These are phyloP conservation scores for Zapus hudsonius DNA, from an alignment of 2,113 vertebrate genomes.

Conservation along the genomic window DNA sequence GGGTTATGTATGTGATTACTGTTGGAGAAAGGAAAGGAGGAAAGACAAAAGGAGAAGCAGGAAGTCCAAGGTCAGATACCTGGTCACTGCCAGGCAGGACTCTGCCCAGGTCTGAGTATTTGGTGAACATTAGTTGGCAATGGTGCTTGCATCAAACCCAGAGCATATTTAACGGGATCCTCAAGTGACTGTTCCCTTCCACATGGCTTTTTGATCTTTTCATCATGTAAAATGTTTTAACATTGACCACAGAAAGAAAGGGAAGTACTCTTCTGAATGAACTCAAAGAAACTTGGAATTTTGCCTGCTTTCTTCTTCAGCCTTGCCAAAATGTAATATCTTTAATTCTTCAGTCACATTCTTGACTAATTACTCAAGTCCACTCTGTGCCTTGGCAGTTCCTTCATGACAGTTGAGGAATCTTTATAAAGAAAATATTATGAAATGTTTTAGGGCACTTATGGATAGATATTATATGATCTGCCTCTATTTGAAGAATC, in stretches of 20 bases:
- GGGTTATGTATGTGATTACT: not conserved
- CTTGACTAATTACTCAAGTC: conserved; percentile 48
- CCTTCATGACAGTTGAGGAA: not conserved
- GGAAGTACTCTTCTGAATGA: conserved; percentile 7
- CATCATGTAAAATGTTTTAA: not conserved
- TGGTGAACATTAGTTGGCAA: not conserved
- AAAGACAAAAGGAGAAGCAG: not conserved
- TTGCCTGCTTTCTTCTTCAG: not conserved
- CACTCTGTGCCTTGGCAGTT: not conserved
- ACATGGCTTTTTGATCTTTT: conserved; percentile 21
- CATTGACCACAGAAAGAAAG: not conserved
- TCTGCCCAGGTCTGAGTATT: not conserved
- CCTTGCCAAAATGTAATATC: conserved; percentile 55
- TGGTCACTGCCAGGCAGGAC: not conserved
- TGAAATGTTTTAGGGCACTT: conserved; percentile 52
- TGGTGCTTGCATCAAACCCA: not conserved
- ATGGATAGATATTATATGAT: not conserved
- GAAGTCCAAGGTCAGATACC: not conserved
- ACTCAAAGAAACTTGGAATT: conserved; percentile 47
- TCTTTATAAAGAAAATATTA: conserved; percentile 62
- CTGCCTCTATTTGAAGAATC: not conserved
- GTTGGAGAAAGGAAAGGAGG: not conserved
- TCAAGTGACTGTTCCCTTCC: not conserved
- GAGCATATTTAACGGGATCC: not conserved
- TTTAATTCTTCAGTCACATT: conserved; percentile 57